Conservation (phyloP, 1,140 invertebrate genomes). For the Forficula auricularia region DNA sequence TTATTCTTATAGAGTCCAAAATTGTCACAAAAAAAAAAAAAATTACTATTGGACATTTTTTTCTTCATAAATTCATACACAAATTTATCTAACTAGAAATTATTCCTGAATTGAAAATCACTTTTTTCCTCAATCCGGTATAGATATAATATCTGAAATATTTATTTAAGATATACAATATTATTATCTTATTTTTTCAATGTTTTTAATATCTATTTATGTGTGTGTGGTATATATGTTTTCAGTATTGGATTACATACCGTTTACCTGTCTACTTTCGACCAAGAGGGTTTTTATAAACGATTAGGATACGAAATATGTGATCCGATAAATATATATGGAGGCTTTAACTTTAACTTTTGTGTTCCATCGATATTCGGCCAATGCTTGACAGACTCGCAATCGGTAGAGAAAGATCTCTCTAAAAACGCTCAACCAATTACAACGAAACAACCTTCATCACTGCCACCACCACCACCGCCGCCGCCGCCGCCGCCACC, state of each 20-base stretch:
- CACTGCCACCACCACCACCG: slow-evolving; percentile 1
- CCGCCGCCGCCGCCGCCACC: slow-evolving; percentile 10
- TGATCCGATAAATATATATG: slow-evolving; percentile 48
- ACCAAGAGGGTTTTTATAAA: slow-evolving; percentile 55
- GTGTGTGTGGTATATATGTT: background rate
- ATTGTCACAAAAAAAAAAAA: too few relatives aligned
- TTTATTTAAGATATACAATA: too few relatives aligned
- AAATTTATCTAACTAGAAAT: too few relatives aligned
- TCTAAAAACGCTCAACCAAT: slow-evolving; percentile 6
- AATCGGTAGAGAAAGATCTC: slow-evolving; percentile 10
- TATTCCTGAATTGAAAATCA: too few relatives aligned
- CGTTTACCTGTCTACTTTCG: slow-evolving; percentile 56
- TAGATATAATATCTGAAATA: too few relatives aligned
- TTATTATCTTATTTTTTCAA: too few relatives aligned
- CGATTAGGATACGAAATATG: slow-evolving; percentile 54
- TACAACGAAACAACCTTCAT: background rate
- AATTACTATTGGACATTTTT: too few relatives aligned
- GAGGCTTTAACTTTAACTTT: slow-evolving; percentile 17
- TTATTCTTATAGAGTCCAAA: too few relatives aligned
- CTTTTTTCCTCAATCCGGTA: too few relatives aligned
- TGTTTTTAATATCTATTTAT: too few relatives aligned
- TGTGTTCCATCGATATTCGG: slow-evolving; percentile 20
- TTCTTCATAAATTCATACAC: too few relatives aligned
- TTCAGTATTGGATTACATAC: slow-evolving; percentile 34
- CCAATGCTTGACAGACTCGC: slow-evolving; percentile 11